Evolutionary conservation across 2,113 vertebrate genomes (phyloP).

Genomic region (Plecturocebus donacophilus): DNA sequence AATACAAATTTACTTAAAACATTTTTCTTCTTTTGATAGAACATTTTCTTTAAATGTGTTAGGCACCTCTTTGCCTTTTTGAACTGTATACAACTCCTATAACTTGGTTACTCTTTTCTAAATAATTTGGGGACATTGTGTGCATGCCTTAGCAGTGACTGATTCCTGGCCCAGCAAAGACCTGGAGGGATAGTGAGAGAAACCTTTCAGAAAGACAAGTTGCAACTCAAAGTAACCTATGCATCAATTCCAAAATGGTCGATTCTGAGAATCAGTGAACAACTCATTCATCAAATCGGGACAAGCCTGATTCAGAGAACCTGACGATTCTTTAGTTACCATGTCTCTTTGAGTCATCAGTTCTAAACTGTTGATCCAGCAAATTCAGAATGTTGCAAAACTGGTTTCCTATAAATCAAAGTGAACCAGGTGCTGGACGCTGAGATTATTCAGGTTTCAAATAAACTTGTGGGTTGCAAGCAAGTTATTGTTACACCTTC

Average conservation of each 20-base stretch:
- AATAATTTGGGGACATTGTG: neutral
- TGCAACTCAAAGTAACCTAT: neutral
- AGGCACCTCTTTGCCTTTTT: neutral
- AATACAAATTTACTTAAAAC: neutral
- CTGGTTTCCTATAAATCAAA: slow-evolving; percentile 41
- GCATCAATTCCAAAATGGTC: neutral
- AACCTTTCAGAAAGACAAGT: neutral
- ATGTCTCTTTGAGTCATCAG: neutral
- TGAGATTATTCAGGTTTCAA: slow-evolving; percentile 29
- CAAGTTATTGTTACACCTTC: neutral
- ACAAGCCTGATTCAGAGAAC: neutral
- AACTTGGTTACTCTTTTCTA: neutral
- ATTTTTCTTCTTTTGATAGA: neutral
- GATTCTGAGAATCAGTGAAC: neutral
- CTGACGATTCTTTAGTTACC: neutral
- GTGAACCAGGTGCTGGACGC: slow-evolving; percentile 10
- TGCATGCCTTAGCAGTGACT: neutral
- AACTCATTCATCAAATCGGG: neutral
- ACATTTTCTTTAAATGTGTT: neutral
- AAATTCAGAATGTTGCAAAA: neutral
- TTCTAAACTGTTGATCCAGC: slow-evolving; percentile 35
- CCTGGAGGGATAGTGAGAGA: neutral
- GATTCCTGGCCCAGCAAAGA: neutral
- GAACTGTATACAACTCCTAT: neutral
- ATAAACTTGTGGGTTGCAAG: neutral